Evolutionary conservation across 2,888 invertebrate genomes (phyloP), one percentile per base, ranked within the genome.

Genomic region (Agrochola litura): DNA sequence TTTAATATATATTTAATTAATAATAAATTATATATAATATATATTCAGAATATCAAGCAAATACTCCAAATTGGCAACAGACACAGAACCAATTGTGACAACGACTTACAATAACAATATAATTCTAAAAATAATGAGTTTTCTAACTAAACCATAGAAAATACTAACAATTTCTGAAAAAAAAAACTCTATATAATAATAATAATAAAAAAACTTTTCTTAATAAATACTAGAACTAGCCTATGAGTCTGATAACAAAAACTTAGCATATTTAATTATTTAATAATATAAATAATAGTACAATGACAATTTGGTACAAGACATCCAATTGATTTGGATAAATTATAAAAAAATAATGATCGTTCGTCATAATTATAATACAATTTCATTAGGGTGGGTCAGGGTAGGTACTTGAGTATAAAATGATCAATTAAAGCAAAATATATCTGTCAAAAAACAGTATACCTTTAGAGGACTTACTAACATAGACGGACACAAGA

Each of bases 301-400:
- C 81, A 88, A 90, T 89, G 80, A 93, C 90, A 86, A 86, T 95
- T 95, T 95, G 95, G 95, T 95, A 94, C 92, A 90, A 93, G 82
- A 94, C 95, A 95, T 95, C 96, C 95, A 95, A 95, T 95, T 88
- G 72, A 81, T 89, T 91, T 94, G 95, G 95, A 95, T 82, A 94
- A 90, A 79, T 58, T 84, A 89, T 88, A 85, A 77, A 88, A 88
- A 86, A 83, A 84, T 78, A 77, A 81, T 79, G 25, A 82, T 70
- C 22, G 65, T 19, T 64, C 76, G 81, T 70, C 73, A 84, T 85
- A 81, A 69, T 72, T 86, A 86, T 88, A 89, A 88, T 88, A 88
- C 89, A 88, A 88, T 79, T 88, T 88, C 70, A 77, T 79, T 80
- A 75, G 84, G 90, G 88, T 89, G 89, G 87, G 84, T 80, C 83